A percentile compares a stretch with the other conserved stretches of the same genome.
Conservation (phyloP, 2,113 vertebrate genomes). For the rabbit (Oryctolagus cuniculus) region mOryCun1.1 NC_091435.1:133108501-133109000, state of each 20-base stretch:
- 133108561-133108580: neutral
- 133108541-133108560: neutral
- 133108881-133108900: conserved; percentile 26
- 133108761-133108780: conserved; percentile 53
- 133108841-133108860: conserved; percentile 65
- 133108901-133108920: conserved; percentile 55
- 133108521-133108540: neutral
- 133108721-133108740: conserved; percentile 36
- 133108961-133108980: conserved; percentile 61
- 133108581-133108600: neutral
- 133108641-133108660: neutral
- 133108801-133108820: conserved; percentile 58
- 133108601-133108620: neutral
- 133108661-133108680: conserved; percentile 22
- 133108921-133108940: conserved; percentile 66
- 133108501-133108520: neutral
- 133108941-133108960: conserved; percentile 54
- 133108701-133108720: neutral
- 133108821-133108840: conserved; percentile 43
- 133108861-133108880: conserved; percentile 36
- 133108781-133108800: conserved; percentile 43
- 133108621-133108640: neutral
- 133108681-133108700: neutral
- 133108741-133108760: conserved; percentile 66
- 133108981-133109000: conserved; percentile 68